Evolutionary conservation across 1,140 invertebrate genomes (phyloP), one percentile per base, ranked within the genome.

Genomic region (Harpegnathos saltator): DNA sequence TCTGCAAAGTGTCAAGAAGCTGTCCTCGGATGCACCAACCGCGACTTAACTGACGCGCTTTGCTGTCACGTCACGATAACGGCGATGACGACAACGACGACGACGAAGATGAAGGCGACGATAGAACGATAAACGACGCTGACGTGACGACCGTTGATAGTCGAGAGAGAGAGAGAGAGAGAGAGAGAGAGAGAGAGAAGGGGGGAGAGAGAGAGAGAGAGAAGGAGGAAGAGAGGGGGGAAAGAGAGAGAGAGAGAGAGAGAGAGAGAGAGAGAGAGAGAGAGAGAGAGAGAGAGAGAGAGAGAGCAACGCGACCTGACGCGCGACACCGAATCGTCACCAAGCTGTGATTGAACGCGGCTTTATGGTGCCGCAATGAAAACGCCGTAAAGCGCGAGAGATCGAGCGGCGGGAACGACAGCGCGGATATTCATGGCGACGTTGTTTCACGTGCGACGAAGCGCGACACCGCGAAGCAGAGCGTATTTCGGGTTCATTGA

Each of bases 1-100:
- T 80, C 75, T 80, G 75, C 65, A 22, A 80, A 69, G 17, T 24
- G 66, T 80, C 75, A 71, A 14, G 22, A 59, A 44, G 50, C 22
- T 24, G n/a, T 69, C 17, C 14, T 54, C 52, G 52, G 17, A 56
- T 58, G 1, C 22, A 26, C 24, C 33, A 48, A 22, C 17, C 0
- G 65, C 52, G 11, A 7, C 22, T 80, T 24, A 33, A 54, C 19
- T 52, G n/a, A n/a, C n/a, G 33, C 66, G 24, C 38, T 48, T 80
- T 71, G 48, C 22, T 71, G 65, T 59, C 65, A 22, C 33, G 19
- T 38, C 12, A 33, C 22, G 12, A 22, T 9, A 9, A 44, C 38
- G 38, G 11, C 38, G 38, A 44, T 4, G 52, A 56, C 2, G 3
- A 19, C 19, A 1, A 19, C 56, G 56, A 19, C 19, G n/a, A 58